Base-by-base conservation (phyloP, 1,140 invertebrate species). In the Lepidurus arcticus region DNA sequence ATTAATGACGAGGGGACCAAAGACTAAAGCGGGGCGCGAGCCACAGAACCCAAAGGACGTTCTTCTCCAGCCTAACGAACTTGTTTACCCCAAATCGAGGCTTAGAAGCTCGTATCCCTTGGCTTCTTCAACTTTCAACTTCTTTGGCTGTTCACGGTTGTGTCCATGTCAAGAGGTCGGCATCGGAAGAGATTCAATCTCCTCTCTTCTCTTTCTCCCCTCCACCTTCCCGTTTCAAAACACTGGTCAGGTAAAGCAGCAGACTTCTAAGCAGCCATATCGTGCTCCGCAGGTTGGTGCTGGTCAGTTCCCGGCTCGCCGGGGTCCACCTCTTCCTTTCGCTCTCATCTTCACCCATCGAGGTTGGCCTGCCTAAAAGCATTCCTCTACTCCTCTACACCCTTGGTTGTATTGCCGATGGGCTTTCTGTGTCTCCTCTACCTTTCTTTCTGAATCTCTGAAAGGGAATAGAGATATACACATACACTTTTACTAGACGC, bases 321-420 rank as follows among this genome's bases (percentile, higher is more conserved):
- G 16, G 53, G 16, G 16, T 65, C 21, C 21, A 21, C 53, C 16
- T 21, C 53, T 65, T 65, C 53, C 53, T 65, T 65, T 65, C 53
- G 21, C 21, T 65, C 21, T 65, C 53, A 65, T 65, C 53, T 21
- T 65, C 21, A 16, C 53, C 53, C 53, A 65, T 65, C 16, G 53
- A n/a, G 53, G 53, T 13, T 7, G 53, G 21, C 5, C 53, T n/a
- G 21, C 9, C 53, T 65, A 65, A 65, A 21, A 65, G 53, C 53
- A 65, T 65, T 65, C 53, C 53, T 65, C 16, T 21, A 65, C n/a
- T 65, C 53, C 53, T 65, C 16, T 65, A 65, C 53, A 65, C 53
- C 53, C 53, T 65, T 65, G 53, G 53, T 34, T 21, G 53, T 21
- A n/a, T 65, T 11, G 53, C 53, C 53, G 16, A 21, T 21, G 53